Conservation (phyloP, 2,113 vertebrate genomes). For the Bolborhynchus lineola region DNA sequence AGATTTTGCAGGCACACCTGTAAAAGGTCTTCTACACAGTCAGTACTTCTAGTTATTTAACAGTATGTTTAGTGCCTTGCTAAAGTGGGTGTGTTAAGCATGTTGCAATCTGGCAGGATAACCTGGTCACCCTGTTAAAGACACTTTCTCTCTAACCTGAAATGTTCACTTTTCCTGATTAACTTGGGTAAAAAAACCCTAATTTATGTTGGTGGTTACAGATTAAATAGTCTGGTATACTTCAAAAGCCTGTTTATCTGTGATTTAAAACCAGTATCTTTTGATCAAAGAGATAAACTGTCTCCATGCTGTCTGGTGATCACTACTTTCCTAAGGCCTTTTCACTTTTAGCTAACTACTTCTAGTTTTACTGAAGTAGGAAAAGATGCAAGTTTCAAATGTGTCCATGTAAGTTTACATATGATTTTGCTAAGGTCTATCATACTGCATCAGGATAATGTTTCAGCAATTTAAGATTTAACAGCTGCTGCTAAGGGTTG, state of each 20-base stretch:
- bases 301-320: slow-evolving; percentile 68
- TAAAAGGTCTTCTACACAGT: neutral
- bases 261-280: slow-evolving; percentile 68
- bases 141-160: neutral
- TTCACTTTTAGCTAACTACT: neutral
- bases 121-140: neutral
- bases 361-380: neutral
- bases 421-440: neutral
- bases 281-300: slow-evolving; percentile 67
- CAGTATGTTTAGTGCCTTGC: neutral
- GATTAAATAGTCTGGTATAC: slow-evolving; percentile 8
- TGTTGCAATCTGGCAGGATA: neutral
- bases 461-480: slow-evolving; percentile 47
- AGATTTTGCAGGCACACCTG: neutral
- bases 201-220: slow-evolving; percentile 27
- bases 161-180: slow-evolving; percentile 13
- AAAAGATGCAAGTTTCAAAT: neutral
- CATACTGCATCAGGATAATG: neutral
- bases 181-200: neutral
- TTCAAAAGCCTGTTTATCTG: slow-evolving; percentile 64
- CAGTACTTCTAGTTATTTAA: neutral
- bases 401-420: neutral
- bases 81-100: neutral
- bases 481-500: slow-evolving; percentile 32
- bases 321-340: neutral